Percentiles rank a stretch among this genome's conserved stretches.
Conservation (phyloP, 2,888 invertebrate genomes). For the Acanthosepion esculentum region DNA sequence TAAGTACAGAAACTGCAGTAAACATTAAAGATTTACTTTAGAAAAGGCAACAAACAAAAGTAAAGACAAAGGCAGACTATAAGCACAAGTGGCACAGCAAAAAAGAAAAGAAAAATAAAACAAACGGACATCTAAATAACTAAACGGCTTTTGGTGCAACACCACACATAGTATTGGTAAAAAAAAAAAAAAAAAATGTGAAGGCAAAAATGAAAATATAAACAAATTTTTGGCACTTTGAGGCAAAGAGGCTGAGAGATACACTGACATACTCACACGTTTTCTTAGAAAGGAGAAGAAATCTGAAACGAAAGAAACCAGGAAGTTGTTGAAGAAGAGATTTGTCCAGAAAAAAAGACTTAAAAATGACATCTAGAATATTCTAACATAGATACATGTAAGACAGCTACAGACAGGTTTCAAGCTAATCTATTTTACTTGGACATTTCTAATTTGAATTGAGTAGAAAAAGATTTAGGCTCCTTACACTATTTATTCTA, state of each 20-base stretch:
- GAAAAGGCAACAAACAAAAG: not conserved
- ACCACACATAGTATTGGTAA: not conserved
- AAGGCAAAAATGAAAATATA: too few species aligned
- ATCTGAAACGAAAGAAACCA: not conserved
- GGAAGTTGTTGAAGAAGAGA: not conserved
- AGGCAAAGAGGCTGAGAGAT: not conserved
- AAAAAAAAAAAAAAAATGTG: not conserved
- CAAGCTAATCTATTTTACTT: not conserved
- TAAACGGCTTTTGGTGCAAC: not conserved
- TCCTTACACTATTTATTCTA: not conserved
- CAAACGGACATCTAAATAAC: not conserved
- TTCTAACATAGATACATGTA: not conserved
- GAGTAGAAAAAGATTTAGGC: not conserved
- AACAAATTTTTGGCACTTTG: not conserved
- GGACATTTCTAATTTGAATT: not conserved
- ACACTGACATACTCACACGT: slow-evolving; percentile 24
- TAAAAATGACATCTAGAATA: not conserved
- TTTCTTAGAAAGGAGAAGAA: not conserved
- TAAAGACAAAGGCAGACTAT: not conserved
- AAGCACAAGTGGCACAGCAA: not conserved
- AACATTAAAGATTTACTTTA: not conserved
- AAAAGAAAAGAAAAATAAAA: not conserved
- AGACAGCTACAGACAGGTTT: not conserved
- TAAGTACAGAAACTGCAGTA: too few species aligned
- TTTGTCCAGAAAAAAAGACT: not conserved